Percentiles rank a stretch among this genome's conserved stretches.
phyloP scores from a whole-genome alignment of 1,140 invertebrate species.

The Neodiprion pinetum region DNA sequence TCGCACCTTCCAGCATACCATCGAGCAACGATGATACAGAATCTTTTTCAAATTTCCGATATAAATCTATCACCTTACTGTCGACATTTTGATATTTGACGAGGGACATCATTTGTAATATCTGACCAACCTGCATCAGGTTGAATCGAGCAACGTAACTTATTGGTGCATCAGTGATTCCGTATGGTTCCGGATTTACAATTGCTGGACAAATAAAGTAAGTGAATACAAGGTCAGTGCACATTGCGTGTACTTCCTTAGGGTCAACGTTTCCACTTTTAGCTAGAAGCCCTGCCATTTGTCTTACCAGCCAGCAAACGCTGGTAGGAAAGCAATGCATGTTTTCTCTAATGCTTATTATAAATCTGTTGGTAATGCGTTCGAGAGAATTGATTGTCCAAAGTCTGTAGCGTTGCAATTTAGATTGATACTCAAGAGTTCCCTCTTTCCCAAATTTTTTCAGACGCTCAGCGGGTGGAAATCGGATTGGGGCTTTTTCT shows the following conservation, averaged over 20 bases:
- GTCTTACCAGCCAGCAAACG: slow-evolving; percentile 79
- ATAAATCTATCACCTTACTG: slow-evolving; percentile 74
- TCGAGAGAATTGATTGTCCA: slow-evolving; percentile 85
- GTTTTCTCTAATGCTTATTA: slow-evolving; percentile 83
- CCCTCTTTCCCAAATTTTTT: slow-evolving; percentile 83
- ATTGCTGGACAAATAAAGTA: slow-evolving; percentile 97
- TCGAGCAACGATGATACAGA: slow-evolving; percentile 79
- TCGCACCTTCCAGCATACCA: slow-evolving; percentile 68
- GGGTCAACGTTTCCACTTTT: slow-evolving; percentile 68
- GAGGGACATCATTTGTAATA: slow-evolving; percentile 89
- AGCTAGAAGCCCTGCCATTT: slow-evolving; percentile 75
- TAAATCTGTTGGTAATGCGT: slow-evolving; percentile 82
- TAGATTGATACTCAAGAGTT: slow-evolving; percentile 72
- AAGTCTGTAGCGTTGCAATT: slow-evolving; percentile 77
- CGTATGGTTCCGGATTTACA: slow-evolving; percentile 94
- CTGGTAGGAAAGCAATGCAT: slow-evolving; percentile 91
- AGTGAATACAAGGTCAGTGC: slow-evolving; percentile 92
- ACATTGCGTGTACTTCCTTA: slow-evolving; percentile 80
- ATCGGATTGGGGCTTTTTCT: slow-evolving; percentile 80
- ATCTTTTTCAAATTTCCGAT: slow-evolving; percentile 79
- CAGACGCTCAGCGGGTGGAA: slow-evolving; percentile 72
- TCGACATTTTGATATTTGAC: slow-evolving; percentile 83
- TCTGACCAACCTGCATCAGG: slow-evolving; percentile 90
- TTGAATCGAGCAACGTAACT: slow-evolving; percentile 91
- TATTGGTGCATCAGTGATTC: slow-evolving; percentile 94